phyloP scores from a whole-genome alignment of 2,797 vertebrate species.

The Brotula barbata region DNA sequence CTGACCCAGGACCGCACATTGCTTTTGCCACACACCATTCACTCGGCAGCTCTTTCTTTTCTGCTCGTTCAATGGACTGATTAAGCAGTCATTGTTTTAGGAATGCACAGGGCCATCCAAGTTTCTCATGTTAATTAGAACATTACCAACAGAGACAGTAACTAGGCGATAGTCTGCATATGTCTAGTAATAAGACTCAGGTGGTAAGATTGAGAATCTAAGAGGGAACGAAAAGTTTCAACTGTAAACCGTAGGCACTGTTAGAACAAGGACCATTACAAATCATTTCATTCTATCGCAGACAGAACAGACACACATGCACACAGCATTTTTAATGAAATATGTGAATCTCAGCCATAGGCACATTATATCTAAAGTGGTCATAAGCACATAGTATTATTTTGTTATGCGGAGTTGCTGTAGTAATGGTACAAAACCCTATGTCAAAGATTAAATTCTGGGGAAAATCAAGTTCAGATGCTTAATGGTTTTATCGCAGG shows the following conservation, averaged over 20 bases:
- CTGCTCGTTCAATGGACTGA: slow-evolving; percentile 32
- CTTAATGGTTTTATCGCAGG: slow-evolving; percentile 67
- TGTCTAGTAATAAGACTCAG: background rate
- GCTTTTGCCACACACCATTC: slow-evolving; percentile 55
- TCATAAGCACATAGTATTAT: too few relatives aligned
- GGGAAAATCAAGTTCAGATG: slow-evolving; percentile 44
- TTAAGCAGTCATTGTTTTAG: slow-evolving; percentile 17
- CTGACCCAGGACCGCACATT: slow-evolving; percentile 60
- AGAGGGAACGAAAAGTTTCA: too few relatives aligned
- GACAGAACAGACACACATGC: too few relatives aligned
- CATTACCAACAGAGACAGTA: background rate
- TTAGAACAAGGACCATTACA: too few relatives aligned
- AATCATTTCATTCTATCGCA: too few relatives aligned
- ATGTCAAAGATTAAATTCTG: too few relatives aligned
- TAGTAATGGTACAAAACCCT: too few relatives aligned
- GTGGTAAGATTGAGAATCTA: background rate
- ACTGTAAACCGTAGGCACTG: too few relatives aligned
- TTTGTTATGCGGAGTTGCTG: too few relatives aligned
- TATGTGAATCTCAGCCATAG: too few relatives aligned
- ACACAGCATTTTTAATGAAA: too few relatives aligned
- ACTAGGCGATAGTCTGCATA: background rate
- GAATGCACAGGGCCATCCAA: slow-evolving; percentile 5
- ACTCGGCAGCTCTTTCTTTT: slow-evolving; percentile 28
- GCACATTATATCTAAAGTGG: too few relatives aligned
- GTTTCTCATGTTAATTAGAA: slow-evolving; percentile 3